Evolutionary conservation across 2,888 invertebrate genomes (phyloP), one percentile per base, ranked within the genome.

Genomic region (Urechis unicinctus): DNA sequence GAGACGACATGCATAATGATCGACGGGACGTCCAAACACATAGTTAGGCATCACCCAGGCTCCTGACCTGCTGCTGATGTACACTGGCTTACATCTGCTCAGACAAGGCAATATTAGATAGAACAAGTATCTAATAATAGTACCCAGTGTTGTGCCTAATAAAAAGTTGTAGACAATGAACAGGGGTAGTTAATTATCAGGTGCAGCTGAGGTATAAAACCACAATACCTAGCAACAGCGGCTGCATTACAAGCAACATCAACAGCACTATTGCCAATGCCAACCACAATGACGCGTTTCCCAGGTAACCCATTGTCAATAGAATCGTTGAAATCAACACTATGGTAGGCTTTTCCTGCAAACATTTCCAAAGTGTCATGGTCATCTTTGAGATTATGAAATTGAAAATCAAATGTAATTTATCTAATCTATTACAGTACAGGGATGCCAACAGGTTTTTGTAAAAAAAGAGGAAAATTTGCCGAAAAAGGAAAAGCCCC

Each of bases 11-110:
- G 73, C 71, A 50, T 74, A 74, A 30, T 70, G 60, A 55, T 75
- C 75, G 31, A 65, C 67, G 1, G 73, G 66, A 51, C 62, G 56
- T 6, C 73, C 74, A 53, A 71, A 68, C 9, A 74, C 53, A 56
- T 74, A 75, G 62, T 74, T 74, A 17, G 75, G 72, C 4, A 72
- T 60, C n/a, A 75, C 61, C 74, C 75, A 75, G 21, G 74, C 69
- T n/a, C 74, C 74, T n/a, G 73, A 74, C 44, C 74, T 56, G 1
- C 69, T 71, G 52, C 73, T 73, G 22, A 75, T 47, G 52, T 66
- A 68, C 28, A 74, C 73, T 30, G 68, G 65, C 30, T 67, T 66
- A 58, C 70, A 70, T 54, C 74, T 74, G 36, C 36, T n/a, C n/a
- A n/a, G n/a, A n/a, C n/a, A n/a, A n/a, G n/a, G n/a, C n/a, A n/a